Percentiles rank a stretch among this genome's conserved stretches.
These are phyloP conservation scores for Liopterus haemorrhoidalis DNA, from an alignment of 2,888 invertebrate genomes.

Conservation along the genomic window DNA sequence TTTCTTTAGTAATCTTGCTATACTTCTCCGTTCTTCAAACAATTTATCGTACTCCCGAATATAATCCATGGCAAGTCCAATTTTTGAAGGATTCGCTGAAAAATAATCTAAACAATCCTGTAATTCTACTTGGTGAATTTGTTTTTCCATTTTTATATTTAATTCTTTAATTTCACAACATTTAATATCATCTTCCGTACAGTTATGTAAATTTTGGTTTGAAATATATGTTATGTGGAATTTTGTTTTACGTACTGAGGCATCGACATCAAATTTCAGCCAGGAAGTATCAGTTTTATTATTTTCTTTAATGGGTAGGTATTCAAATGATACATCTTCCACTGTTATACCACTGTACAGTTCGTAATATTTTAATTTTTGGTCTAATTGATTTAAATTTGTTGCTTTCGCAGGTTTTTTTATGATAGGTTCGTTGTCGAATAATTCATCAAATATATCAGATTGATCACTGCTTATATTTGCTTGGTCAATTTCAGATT, in stretches of 20 bases:
- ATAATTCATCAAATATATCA: not conserved
- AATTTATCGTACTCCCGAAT: no score
- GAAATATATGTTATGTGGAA: slow-evolving; percentile 1
- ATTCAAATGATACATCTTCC: not conserved
- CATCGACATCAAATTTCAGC: slow-evolving; percentile 1
- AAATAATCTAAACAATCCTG: slow-evolving; percentile 10
- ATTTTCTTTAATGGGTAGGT: not conserved
- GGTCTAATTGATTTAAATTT: not conserved
- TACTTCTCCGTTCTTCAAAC: no score
- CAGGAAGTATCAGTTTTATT: not conserved
- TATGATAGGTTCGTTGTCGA: not conserved
- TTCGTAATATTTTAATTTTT: not conserved
- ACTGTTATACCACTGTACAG: slow-evolving; percentile 2
- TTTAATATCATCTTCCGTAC: not conserved
- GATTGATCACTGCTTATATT: not conserved
- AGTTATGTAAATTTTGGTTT: not conserved
- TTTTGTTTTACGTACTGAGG: not conserved
- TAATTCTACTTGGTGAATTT: not conserved
- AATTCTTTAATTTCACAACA: slow-evolving; percentile 1
- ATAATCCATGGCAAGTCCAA: no score
- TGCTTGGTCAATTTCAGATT: not conserved
- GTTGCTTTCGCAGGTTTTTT: not conserved
- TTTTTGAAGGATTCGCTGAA: not conserved
- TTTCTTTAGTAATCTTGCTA: no score
- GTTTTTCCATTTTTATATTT: not conserved